phyloP scores from a whole-genome alignment of 1,140 invertebrate species.

The Zaprionus kolodkinae region DNA sequence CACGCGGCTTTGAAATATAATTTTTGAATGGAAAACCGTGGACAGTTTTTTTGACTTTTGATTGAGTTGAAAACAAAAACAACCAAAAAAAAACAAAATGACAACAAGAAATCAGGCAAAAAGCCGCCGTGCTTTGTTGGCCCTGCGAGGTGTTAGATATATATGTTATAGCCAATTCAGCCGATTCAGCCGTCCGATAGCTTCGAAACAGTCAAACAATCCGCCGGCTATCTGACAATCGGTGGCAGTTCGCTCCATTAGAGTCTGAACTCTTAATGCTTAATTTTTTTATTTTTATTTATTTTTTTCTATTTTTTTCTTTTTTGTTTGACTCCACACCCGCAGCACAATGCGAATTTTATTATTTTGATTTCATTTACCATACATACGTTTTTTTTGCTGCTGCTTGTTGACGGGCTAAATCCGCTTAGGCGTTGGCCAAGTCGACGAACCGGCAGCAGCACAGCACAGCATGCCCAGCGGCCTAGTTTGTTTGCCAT shows the following conservation, averaged over 20 bases:
- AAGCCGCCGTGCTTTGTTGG: constrained; percentile 38
- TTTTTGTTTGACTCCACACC: not conserved
- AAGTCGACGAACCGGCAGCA: constrained; percentile 32
- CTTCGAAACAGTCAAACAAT: constrained; percentile 3
- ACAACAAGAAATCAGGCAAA: not conserved
- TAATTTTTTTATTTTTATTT: not conserved
- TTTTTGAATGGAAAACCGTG: constrained; percentile 68
- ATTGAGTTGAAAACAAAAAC: constrained; percentile 49
- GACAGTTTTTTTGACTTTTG: constrained; percentile 64
- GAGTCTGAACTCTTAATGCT: constrained; percentile 18
- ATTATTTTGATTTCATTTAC: constrained; percentile 17
- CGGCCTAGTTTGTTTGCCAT: not conserved
- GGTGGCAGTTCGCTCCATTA: constrained; percentile 35
- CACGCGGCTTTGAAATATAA: constrained; percentile 60
- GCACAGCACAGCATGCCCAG: not conserved
- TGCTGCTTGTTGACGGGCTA: constrained; percentile 38
- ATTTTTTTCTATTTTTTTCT: not conserved
- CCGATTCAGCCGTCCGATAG: constrained; percentile 6
- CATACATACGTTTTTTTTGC: constrained; percentile 10
- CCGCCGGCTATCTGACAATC: constrained; percentile 32
- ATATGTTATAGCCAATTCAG: constrained; percentile 39
- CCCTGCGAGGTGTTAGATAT: constrained; percentile 41
- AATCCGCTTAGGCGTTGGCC: constrained; percentile 70
- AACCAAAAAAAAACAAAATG: constrained; percentile 21
- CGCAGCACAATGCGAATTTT: constrained; percentile 19